Conservation (phyloP, 2,888 invertebrate genomes). For the Brenthis hecate region DNA sequence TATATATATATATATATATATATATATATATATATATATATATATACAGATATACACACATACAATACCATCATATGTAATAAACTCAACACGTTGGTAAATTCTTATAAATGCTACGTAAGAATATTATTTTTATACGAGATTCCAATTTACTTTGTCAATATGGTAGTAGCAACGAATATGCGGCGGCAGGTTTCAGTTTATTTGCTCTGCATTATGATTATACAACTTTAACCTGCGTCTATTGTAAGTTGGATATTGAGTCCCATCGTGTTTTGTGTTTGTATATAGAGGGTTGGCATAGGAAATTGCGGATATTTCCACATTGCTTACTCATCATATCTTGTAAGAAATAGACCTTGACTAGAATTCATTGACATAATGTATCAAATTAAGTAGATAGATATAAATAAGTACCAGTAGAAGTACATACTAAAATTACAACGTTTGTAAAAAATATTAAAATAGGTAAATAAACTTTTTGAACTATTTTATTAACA, state of each 20-base stretch:
- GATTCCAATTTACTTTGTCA: constrained; percentile 54
- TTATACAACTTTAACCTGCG: constrained; percentile 73
- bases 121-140: constrained; percentile 17
- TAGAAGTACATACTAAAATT: too few species aligned
- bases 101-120: too few species aligned
- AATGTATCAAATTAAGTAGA: too few species aligned
- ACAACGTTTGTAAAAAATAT: too few species aligned
- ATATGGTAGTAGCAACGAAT: constrained; percentile 59
- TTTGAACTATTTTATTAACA: too few species aligned
- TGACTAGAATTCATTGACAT: background rate
- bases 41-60: too few species aligned
- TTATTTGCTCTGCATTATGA: constrained; percentile 73
- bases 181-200: constrained; percentile 54
- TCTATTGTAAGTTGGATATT: constrained; percentile 67
- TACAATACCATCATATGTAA: too few species aligned
- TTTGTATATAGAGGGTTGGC: constrained; percentile 45
- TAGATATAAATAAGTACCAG: too few species aligned
- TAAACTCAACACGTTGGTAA: too few species aligned
- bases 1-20: too few species aligned
- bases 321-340: constrained; percentile 70
- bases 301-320: constrained; percentile 72
- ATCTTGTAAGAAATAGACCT: constrained; percentile 49
- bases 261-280: constrained; percentile 55
- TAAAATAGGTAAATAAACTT: too few species aligned
- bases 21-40: too few species aligned